Percentiles rank a stretch among this genome's conserved stretches.
Evolutionary conservation across 2,888 invertebrate species (phyloP).

Genomic region (Mimas tiliae): DNA sequence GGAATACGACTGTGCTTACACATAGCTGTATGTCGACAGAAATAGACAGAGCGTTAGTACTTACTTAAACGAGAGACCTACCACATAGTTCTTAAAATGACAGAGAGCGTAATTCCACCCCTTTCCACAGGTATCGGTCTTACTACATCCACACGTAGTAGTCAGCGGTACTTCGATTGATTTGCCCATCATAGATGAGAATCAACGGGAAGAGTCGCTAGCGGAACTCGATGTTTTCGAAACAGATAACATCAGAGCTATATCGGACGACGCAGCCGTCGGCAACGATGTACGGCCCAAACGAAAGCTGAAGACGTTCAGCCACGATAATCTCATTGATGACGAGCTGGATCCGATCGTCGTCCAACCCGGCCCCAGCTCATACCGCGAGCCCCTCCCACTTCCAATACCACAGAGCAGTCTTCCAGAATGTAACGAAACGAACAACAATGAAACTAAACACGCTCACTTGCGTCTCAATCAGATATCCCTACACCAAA

Average conservation of each 20-base stretch:
- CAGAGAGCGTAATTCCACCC: not conserved
- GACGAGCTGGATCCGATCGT: conserved; percentile 44
- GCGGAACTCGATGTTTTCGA: conserved; percentile 50
- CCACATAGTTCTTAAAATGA: not conserved
- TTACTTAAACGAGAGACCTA: no score
- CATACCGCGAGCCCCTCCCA: conserved; percentile 39
- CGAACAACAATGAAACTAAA: conserved; percentile 42
- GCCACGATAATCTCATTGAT: conserved; percentile 55
- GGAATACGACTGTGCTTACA: no score
- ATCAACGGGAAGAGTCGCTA: conserved; percentile 56
- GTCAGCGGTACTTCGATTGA: conserved; percentile 67
- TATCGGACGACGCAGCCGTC: conserved; percentile 11
- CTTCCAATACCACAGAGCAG: conserved; percentile 29
- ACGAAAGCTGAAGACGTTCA: conserved; percentile 54
- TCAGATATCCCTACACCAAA: conserved; percentile 57
- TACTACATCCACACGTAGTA: conserved; percentile 67
- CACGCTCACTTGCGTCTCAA: conserved; percentile 37
- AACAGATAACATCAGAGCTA: conserved; percentile 33
- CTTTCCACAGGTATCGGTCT: conserved; percentile 64
- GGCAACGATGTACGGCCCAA: conserved; percentile 36
- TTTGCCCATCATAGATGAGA: conserved; percentile 66
- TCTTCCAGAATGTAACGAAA: conserved; percentile 38
- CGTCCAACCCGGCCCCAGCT: conserved; percentile 49
- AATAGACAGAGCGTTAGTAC: no score
- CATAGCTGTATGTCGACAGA: no score